Evolutionary conservation across 2,888 invertebrate genomes (phyloP).

Genomic region (Neoscelio sp.): DNA sequence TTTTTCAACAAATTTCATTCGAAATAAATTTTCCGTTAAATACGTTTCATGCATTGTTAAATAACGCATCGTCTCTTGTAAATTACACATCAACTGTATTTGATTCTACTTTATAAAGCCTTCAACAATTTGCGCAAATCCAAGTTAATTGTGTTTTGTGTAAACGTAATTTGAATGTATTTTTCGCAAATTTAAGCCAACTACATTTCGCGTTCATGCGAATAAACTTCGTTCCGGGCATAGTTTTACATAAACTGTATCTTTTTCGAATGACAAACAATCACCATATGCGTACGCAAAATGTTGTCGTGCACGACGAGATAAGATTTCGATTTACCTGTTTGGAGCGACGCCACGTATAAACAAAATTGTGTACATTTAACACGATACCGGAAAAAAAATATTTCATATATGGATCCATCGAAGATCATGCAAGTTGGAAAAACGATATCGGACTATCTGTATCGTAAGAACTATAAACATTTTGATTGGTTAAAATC

Average conservation of each 20-base stretch:
- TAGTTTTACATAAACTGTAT: constrained; percentile 11
- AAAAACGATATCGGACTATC: too few relatives aligned
- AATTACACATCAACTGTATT: constrained; percentile 5
- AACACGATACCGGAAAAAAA: too few relatives aligned
- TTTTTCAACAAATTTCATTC: constrained; percentile 10
- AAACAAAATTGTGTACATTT: too few relatives aligned
- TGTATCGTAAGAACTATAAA: too few relatives aligned
- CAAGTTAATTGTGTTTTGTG: constrained; percentile 27
- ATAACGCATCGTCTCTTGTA: neutral
- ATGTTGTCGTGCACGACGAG: neutral
- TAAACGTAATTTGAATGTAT: constrained; percentile 30
- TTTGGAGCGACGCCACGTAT: too few relatives aligned
- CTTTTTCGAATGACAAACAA: constrained; percentile 17
- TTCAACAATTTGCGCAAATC: constrained; percentile 20
- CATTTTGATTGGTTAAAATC: too few relatives aligned
- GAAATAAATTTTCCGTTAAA: constrained; percentile 7
- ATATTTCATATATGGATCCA: too few relatives aligned
- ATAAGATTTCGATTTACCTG: constrained; percentile 7
- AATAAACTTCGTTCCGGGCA: constrained; percentile 8
- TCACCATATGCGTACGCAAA: neutral
- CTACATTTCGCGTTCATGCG: constrained; percentile 1
- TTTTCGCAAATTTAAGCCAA: constrained; percentile 15
- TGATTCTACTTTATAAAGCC: constrained; percentile 16
- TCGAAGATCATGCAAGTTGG: too few relatives aligned
- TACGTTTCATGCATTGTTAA: constrained; percentile 12